These are phyloP conservation scores for Thecophora atra DNA, from an alignment of 2,888 invertebrate genomes.

Conservation along the genomic window DNA sequence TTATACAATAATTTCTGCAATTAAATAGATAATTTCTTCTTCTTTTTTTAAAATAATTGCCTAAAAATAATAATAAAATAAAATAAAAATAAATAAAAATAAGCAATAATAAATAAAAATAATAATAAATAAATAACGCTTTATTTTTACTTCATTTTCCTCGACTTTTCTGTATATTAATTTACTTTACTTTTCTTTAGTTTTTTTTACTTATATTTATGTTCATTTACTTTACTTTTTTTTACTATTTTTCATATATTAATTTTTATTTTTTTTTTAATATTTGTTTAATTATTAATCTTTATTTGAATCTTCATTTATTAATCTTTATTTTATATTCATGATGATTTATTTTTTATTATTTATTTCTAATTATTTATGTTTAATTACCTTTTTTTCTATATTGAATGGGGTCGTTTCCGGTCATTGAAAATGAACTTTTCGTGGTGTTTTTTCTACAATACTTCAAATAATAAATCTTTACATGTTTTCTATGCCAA, in stretches of 20 bases:
- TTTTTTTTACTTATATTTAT: neutral
- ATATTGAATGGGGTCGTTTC: no score
- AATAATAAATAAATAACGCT: no score
- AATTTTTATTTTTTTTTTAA: neutral
- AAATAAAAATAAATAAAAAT: no score
- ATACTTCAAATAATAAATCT: neutral
- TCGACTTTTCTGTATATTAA: no score
- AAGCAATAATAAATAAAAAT: no score
- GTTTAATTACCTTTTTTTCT: neutral
- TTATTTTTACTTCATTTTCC: no score
- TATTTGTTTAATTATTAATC: neutral
- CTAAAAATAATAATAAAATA: no score
- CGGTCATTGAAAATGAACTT: neutral
- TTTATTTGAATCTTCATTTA: neutral
- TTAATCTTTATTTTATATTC: neutral
- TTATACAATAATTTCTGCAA: no score
- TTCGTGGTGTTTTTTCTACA: neutral
- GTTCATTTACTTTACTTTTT: neutral
- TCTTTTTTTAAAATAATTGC: no score
- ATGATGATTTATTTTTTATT: neutral
- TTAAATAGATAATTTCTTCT: no score
- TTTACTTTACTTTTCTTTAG: neutral
- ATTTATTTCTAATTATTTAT: no score
- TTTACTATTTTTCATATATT: neutral
- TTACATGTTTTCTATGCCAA: no score